Percentiles rank a stretch among this genome's conserved stretches.
These are phyloP conservation scores for Carterocephalus palaemon DNA, from an alignment of 2,888 invertebrate genomes.

Conservation along the genomic window DNA sequence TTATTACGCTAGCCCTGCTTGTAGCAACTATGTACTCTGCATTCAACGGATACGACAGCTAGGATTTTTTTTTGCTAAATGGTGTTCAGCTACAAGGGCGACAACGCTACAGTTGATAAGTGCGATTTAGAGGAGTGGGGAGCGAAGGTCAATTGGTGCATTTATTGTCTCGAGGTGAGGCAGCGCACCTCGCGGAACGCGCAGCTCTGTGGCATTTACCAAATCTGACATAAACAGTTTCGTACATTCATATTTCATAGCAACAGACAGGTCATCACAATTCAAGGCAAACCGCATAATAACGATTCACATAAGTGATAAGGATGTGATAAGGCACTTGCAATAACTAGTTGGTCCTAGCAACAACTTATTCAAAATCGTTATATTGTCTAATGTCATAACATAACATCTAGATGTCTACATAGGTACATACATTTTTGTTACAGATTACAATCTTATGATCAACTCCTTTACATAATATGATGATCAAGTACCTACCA, in stretches of 20 bases:
- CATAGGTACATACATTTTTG: too few species aligned
- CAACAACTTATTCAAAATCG: too few species aligned
- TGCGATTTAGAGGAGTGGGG: background rate
- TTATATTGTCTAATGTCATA: too few species aligned
- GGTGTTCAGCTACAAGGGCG: slow-evolving; percentile 3
- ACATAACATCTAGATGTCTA: too few species aligned
- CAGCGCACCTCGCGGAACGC: background rate
- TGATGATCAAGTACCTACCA: too few species aligned
- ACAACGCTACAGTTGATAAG: slow-evolving; percentile 1
- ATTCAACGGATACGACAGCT: slow-evolving; percentile 1
- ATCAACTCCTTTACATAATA: too few species aligned
- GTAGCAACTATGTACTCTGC: too few species aligned
- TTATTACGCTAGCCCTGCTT: too few species aligned
- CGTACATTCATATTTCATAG: slow-evolving; percentile 11
- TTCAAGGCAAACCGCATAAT: slow-evolving; percentile 7
- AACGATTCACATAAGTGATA: slow-evolving; percentile 9
- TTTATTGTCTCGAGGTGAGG: slow-evolving; percentile 10
- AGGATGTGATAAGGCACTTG: too few species aligned
- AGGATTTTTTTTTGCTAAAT: slow-evolving; percentile 3
- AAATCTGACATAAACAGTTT: slow-evolving; percentile 1
- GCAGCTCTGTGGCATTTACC: slow-evolving; percentile 2
- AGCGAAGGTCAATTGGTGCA: slow-evolving; percentile 10
- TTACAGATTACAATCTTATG: too few species aligned
- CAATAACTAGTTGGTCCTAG: too few species aligned
- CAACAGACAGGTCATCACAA: slow-evolving; percentile 1